Evolutionary conservation across 2,888 invertebrate species (phyloP), one percentile per base, ranked within the genome.

Genomic region (Colostygia pectinataria): DNA sequence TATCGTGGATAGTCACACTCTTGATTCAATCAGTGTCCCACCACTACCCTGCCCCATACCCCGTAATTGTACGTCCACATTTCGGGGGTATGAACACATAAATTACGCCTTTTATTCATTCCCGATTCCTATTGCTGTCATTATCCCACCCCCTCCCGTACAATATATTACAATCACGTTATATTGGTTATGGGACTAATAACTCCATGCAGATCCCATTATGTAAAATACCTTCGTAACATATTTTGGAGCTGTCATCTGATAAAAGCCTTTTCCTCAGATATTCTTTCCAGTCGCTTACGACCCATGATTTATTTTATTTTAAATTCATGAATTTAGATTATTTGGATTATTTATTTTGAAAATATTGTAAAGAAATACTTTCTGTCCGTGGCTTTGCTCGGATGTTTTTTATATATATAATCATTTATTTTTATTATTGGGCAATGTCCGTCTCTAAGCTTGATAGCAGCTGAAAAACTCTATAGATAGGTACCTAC

Each of bases 61-160:
- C 68, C 65, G 80, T 85, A 83, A 86, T 84, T 83, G 83, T 77
- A 66, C 71, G 72, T 74, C 80, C 78, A 77, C 80, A 77, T 74
- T 84, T 81, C 65, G 80, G 80, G 82, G 80, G 76, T 70, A 67
- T 68, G 69, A 75, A 73, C 77, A 78, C 83, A 87, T 88, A 87
- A 86, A 88, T 88, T 84, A 82, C 77, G 75, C 81, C 81, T 85
- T 86, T 84, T 84, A 87, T 85, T 79, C 80, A 74, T 80, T 78
- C 77, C 70, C 81, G 76, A 84, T 84, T 78, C 71, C 77, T 84
- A 86, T 81, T 83, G 78, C 81, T 70, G 71, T 78, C 81, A 83
- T 84, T 83, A 80, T 71, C 74, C 74, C 63, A 57, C 69, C 72
- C 66, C 57, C 43, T 6, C 32, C 46, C 38, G 38, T 18, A 24